These are phyloP conservation scores for Tragelaphus oryx DNA, from an alignment of 2,797 vertebrate species.

Conservation along the genomic window DNA sequence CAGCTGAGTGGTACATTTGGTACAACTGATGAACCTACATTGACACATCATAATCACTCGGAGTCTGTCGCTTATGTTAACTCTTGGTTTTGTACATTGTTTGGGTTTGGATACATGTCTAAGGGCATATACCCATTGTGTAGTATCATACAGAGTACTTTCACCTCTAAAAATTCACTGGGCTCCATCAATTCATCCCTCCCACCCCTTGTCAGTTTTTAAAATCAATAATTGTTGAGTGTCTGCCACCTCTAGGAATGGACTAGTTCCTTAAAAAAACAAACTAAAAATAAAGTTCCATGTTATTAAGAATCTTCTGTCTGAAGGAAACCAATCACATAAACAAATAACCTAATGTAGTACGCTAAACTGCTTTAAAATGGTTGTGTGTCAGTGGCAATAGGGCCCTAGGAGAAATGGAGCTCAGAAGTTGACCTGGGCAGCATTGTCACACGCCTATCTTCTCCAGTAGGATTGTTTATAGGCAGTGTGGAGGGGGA, in stretches of 20 bases:
- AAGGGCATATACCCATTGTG: neutral
- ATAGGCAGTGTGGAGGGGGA: neutral
- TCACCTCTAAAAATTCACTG: neutral
- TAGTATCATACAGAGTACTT: neutral
- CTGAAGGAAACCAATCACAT: neutral
- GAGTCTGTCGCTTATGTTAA: neutral
- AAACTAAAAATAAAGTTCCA: neutral
- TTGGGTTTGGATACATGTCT: neutral
- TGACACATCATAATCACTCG: neutral
- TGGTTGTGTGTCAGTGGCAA: neutral
- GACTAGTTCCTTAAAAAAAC: neutral
- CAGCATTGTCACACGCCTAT: neutral
- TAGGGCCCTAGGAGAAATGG: neutral
- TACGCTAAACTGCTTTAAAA: neutral
- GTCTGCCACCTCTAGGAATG: neutral
- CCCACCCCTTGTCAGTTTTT: neutral
- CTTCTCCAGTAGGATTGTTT: neutral
- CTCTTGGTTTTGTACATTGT: neutral
- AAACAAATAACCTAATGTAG: neutral
- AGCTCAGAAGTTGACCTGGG: neutral
- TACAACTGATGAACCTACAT: neutral
- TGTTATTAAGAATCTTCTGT: neutral
- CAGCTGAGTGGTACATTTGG: neutral
- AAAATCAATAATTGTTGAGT: neutral
- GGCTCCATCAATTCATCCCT: neutral